These are phyloP conservation scores for Gobiocypris rarus DNA, from an alignment of 2,113 vertebrate genomes.

Conservation along the genomic window DNA sequence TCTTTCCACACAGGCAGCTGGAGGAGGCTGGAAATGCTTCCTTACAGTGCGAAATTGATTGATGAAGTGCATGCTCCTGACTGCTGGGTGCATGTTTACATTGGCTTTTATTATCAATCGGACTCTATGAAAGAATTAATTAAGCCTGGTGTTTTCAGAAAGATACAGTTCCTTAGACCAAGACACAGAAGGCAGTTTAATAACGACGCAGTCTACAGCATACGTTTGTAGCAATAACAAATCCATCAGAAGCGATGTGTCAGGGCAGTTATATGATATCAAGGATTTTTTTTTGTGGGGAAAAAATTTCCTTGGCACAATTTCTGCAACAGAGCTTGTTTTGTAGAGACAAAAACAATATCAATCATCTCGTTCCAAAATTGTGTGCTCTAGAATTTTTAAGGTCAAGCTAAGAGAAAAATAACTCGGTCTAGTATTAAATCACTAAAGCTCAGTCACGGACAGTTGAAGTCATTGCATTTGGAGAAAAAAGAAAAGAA, in stretches of 20 bases:
- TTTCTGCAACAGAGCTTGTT: conserved; percentile 10
- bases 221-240: neutral
- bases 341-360: conserved; percentile 21
- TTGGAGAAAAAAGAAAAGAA: neutral
- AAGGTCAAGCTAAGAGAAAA: conserved; percentile 30
- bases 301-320: neutral
- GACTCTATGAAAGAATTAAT: conserved; percentile 43
- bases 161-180: conserved; percentile 33
- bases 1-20: conserved; percentile 42
- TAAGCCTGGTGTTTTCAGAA: conserved; percentile 28
- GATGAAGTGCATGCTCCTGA: conserved; percentile 47
- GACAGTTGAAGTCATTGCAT: neutral
- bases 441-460: neutral
- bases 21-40: conserved; percentile 34
- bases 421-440: neutral
- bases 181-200: conserved; percentile 11
- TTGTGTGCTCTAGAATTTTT: conserved; percentile 16
- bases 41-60: conserved; percentile 51
- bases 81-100: conserved; percentile 50
- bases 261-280: neutral
- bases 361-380: conserved; percentile 25
- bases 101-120: conserved; percentile 53
- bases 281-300: conserved; percentile 10
- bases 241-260: conserved; percentile 6
- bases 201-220: neutral